These are phyloP conservation scores for Brotogeris chrysoptera DNA, from an alignment of 2,797 vertebrate species.

Conservation along the genomic window DNA sequence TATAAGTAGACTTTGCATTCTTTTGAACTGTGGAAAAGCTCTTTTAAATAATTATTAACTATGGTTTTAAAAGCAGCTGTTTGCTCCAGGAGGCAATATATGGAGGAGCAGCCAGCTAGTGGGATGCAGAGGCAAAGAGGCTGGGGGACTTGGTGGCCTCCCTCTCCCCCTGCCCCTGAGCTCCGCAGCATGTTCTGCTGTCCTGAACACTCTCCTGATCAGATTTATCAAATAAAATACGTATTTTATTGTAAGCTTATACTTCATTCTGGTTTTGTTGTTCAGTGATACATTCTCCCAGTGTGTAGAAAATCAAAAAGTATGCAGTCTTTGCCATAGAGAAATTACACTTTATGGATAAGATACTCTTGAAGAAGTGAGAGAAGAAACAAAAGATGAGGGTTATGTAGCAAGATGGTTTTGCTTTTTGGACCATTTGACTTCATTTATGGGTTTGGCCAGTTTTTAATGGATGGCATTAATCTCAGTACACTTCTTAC, in stretches of 20 bases:
- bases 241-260: background rate
- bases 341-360: background rate
- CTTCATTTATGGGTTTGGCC: background rate
- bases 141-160: fast-evolving
- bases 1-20: background rate
- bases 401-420: background rate
- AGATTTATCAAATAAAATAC: background rate
- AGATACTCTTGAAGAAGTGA: background rate
- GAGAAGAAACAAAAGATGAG: background rate
- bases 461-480: background rate
- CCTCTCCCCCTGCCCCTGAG: background rate
- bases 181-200: background rate
- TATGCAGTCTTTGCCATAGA: background rate
- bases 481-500: background rate
- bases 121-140: fast-evolving
- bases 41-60: background rate
- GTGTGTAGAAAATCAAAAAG: background rate
- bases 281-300: background rate
- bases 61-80: background rate
- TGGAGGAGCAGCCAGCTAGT: background rate
- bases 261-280: background rate
- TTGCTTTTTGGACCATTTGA: background rate
- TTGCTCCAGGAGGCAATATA: background rate
- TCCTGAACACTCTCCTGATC: background rate
- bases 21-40: background rate